Evolutionary conservation across 2,797 vertebrate species (phyloP), one percentile per base, ranked within the genome.

Genomic region (Sebastes hubbsi): DNA sequence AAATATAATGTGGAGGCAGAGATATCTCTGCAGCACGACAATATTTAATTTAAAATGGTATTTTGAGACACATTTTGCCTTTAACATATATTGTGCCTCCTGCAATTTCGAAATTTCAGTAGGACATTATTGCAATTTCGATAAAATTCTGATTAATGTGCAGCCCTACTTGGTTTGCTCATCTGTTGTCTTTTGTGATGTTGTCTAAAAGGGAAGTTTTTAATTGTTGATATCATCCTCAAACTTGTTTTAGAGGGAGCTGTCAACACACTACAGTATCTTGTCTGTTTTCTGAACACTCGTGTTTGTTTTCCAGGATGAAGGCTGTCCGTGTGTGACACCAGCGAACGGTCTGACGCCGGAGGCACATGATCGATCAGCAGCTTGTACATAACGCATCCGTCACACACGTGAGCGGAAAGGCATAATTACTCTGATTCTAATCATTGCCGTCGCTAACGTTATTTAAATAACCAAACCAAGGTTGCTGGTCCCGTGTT

Each of bases 401-500:
- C 27, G 76, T 94, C 88, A 88, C 79, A 79, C 82, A 88, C 86
- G 84, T 49, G 46, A 94, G 90, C 93, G 86, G 89, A 80, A 91
- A 93, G 81, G 80, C 91, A 77, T 88, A 91, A 87, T 91, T 91
- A 87, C 87, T 91, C 86, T 75, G 83, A 88, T 92, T 89, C 77
- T 88, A 86, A 91, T 93, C 67, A 86, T 88, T 83, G 88, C 86
- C 34, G 52, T 71, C 79, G 83, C 91, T 88, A 81, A 91, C 85
- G 81, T 95, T 94, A 95, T 96, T 95, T 95, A 95, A 91, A 93
- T 90, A 93, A 94, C 87, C 89, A 91, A 94, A 92, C 91, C 85
- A 66, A 92, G 92, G 90, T 93, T 88, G 83, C 81, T 76, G 89
- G 92, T 92, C 83, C 77, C 20, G n/a, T 74, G 85, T 93, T 86